Conservation (phyloP, 2,888 invertebrate genomes). For the Pyrochroa serraticornis region DNA sequence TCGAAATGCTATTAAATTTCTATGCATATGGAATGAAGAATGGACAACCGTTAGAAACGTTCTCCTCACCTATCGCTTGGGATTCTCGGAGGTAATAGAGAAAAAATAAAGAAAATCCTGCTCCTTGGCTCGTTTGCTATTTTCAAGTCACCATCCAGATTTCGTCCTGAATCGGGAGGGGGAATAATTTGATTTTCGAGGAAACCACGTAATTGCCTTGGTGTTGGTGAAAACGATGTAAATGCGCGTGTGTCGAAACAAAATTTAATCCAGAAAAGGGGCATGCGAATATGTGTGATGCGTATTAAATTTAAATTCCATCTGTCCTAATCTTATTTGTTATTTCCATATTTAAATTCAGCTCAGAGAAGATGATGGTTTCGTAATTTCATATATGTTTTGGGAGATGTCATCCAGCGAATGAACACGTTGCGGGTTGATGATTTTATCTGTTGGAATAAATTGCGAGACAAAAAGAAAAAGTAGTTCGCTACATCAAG, state of each 20-base stretch:
- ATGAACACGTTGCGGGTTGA: constrained; percentile 39
- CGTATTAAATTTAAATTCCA: constrained; percentile 42
- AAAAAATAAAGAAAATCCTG: constrained; percentile 6
- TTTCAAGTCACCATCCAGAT: no score
- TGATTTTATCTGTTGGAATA: constrained; percentile 42
- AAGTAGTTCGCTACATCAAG: constrained; percentile 34
- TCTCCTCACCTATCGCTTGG: background rate
- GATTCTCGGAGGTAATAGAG: background rate
- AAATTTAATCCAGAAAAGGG: constrained; percentile 23
- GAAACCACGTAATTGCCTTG: background rate
- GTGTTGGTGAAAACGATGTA: no score
- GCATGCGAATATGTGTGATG: constrained; percentile 28
- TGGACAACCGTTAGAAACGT: constrained; percentile 33
- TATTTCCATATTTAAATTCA: constrained; percentile 44
- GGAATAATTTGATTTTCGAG: constrained; percentile 1
- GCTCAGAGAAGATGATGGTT: constrained; percentile 40
- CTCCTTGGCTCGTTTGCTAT: no score
- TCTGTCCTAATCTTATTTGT: constrained; percentile 41
- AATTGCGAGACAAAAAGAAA: constrained; percentile 36
- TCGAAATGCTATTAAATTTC: constrained; percentile 58
- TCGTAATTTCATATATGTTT: constrained; percentile 41
- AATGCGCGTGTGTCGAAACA: constrained; percentile 9
- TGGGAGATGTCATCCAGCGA: constrained; percentile 35
- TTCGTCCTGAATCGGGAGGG: no score
- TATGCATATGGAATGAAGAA: constrained; percentile 59